Percentiles rank a stretch among this genome's conserved stretches.
phyloP scores from a whole-genome alignment of 2,113 vertebrate genomes.

The Nesogale talazaci region DNA sequence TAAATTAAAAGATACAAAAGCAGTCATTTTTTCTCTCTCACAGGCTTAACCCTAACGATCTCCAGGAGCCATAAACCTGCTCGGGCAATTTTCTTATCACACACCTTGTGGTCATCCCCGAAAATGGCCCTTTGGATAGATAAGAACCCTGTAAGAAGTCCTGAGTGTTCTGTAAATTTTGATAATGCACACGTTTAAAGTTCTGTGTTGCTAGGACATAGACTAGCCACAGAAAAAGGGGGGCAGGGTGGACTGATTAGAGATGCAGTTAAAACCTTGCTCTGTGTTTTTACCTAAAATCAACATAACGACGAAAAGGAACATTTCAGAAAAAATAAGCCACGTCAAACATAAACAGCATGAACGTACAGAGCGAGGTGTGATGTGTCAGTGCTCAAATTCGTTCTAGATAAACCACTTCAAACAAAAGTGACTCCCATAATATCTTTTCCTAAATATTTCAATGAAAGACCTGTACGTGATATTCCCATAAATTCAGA shows the following conservation, averaged over 20 bases:
- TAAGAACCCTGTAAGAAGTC: conserved; percentile 3
- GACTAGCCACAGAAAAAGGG: conserved; percentile 37
- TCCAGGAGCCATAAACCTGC: not conserved
- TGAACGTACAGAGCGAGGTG: not conserved
- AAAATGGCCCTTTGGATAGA: conserved; percentile 28
- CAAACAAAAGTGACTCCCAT: conserved; percentile 29
- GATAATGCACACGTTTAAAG: not conserved
- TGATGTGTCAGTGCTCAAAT: conserved; percentile 12
- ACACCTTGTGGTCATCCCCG: not conserved
- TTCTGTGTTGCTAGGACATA: not conserved
- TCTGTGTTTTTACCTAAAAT: conserved; percentile 34
- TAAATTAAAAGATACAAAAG: conserved; percentile 43
- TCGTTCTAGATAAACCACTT: conserved; percentile 41
- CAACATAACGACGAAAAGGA: conserved; percentile 26
- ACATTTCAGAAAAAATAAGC: not conserved
- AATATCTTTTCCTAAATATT: conserved; percentile 11
- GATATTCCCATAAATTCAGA: conserved; percentile 35
- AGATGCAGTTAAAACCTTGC: not conserved
- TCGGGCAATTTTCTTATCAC: conserved; percentile 4
- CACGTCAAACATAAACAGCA: conserved; percentile 36
- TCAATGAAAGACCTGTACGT: conserved; percentile 15
- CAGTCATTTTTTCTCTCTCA: too few species aligned
- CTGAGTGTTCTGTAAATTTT: not conserved
- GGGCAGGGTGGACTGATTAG: not conserved
- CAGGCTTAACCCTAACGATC: not conserved